Base-by-base conservation (phyloP, 2,888 invertebrate genomes). In the Eilema sororculum region DNA sequence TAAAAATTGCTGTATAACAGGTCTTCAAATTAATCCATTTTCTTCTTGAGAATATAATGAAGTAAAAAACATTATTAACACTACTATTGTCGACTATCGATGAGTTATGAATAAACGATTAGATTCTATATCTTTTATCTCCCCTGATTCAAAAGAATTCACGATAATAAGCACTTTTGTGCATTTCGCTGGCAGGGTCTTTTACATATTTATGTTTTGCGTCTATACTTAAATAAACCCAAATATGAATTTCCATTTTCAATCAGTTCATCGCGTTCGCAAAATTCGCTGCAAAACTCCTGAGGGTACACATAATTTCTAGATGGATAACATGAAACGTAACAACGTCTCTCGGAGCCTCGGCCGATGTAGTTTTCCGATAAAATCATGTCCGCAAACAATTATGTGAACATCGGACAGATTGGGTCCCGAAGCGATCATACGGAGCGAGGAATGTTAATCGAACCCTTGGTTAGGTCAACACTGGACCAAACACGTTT, bases 361-460 rank as follows among this genome's bases (percentile, higher is more conserved):
- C 77, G 68, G 72, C 75, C 75, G 80, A 79, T 80, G 80, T 84
- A 81, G 82, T 80, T 79, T 80, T 79, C 80, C 83, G 83, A 91
- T 91, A 91, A 91, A 92, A 91, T 91, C 90, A 89, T 91, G 90
- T 90, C 88, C 87, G 90, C 91, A 93, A 93, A 93, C 93, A 93
- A 93, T 93, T 91, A 92, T 89, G 86, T 84, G 86, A 82, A 78
- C 86, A 85, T 85, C 85, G 86, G 84, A 87, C 89, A 89, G 89
- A 92, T 91, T 91, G 90, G 84, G 88, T 90, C 91, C 91, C 90
- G 81, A 83, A 87, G 87, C 91, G 89, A 88, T 89, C 90, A 89
- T 89, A 90, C 84, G 83, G 81, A 87, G 82, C 86, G 85, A 84
- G 89, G 92, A 93, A 93, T 93, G 92, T 91, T 92, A 91, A 92